Base-by-base conservation (phyloP, 2,797 vertebrate species). In the Parauchenoglanis punctatus region DNA sequence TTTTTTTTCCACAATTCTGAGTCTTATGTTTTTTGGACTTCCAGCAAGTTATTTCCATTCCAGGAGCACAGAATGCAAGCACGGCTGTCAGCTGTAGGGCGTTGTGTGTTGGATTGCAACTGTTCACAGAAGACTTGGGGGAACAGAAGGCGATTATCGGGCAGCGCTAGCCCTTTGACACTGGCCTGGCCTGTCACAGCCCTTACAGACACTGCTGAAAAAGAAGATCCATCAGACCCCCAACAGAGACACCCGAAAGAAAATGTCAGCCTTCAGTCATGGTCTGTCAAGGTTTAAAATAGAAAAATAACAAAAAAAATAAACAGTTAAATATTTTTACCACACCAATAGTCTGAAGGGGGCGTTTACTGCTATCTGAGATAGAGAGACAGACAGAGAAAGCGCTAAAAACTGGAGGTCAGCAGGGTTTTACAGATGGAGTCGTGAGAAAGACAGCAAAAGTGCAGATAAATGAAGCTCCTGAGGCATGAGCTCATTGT, bases 401-500 rank as follows among this genome's bases (percentile, higher is more conserved):
- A 13, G 54, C 2, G 49, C 25, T 31, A 84, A 56, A 84, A 73
- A 72, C 68, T 84, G 31, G 25, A 49, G 54, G 70, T 85, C 83
- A 85, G 68, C 70, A 61, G 35, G 70, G 83, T 85, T 40, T 49
- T n/a, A 75, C 13, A 18, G 28, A 61, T 58, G 25, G 35, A 76
- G 59, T 63, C 52, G 81, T 54, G 80, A 70, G 8, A 83, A 59
- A 89, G 68, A 84, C 52, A 18, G 81, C 31, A 70, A 70, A 83
- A 81, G 31, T 76, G 72, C 75, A 40, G 81, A 88, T 31, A 85
- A 83, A 83, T 54, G 81, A 63, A 68, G n/a, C 81, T 83, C 81
- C 81, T 68, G 81, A 54, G 63, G 81, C 81, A 70, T 83, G 18
- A 83, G 81, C 63, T 83, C 49, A 83, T 83, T 83, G 81, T 83